Evolutionary conservation across 1,140 invertebrate species (phyloP), one percentile per base, ranked within the genome.

Genomic region (Maniola jurtina): DNA sequence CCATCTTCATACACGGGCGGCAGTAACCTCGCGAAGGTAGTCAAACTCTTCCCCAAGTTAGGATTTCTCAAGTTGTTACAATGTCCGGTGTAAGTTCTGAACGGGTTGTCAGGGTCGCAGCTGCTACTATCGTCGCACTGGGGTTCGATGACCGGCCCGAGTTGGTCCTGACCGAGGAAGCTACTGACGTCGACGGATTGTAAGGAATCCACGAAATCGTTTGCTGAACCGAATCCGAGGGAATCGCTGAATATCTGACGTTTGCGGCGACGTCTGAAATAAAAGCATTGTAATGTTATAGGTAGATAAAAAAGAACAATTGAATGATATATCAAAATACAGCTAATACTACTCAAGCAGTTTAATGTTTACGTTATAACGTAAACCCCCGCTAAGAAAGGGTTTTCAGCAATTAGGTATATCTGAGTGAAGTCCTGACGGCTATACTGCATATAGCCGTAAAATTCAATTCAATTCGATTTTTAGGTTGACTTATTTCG

Each of bases 51-150:
- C 4, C 96, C 98, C 68, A 95, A 94, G 66, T 93, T 94, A 0
- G 97, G 97, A 79, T 97, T 96, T 10, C 95, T 92, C 6, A 98
- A 84, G 83, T 99, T 99, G 80, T 99, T 99, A 77, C 98, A 99
- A 74, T 97, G 95, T 5, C 97, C 98, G 0, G 95, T 96, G 38
- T 95, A 92, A 0, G 95, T 95, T 70, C 97, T 93, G 89, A 96
- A 99, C 0, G 95, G 96, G 0, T 93, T 93, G 0, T 93, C 95
- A 0, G 96, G 93, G 79, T 99, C 96, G 76, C 98, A 99, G 6
- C 93, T 88, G 0, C 91, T 90, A 14, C 92, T 92, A 66, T 96
- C 95, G 33, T 95, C 95, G 45, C 93, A 94, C 61, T 93, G 92
- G 0, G 91, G 89, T 62, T 93, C 92, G 35, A 92, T 88, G 11